These are phyloP conservation scores for Pseudachorutes palmiensis DNA, from an alignment of 1,140 invertebrate genomes.

Conservation along the genomic window DNA sequence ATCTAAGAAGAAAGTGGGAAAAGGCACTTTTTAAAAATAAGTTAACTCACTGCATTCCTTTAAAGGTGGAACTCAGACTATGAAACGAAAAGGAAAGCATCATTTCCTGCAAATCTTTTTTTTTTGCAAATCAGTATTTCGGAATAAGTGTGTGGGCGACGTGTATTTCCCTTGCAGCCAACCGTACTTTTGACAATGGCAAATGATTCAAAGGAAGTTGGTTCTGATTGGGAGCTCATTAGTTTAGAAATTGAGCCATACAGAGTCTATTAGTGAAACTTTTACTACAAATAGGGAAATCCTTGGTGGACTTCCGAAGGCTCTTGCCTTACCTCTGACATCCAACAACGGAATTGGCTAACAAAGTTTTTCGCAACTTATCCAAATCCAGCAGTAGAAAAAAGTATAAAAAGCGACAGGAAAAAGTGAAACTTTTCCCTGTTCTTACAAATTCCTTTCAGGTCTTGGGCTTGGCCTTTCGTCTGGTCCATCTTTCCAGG, in stretches of 20 bases:
- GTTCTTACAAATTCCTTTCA: slow-evolving; percentile 9
- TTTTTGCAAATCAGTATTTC: too few species aligned
- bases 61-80: too few species aligned
- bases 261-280: slow-evolving; percentile 9
- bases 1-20: too few species aligned
- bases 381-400: slow-evolving; percentile 21
- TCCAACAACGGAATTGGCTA: slow-evolving; percentile 21
- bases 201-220: not conserved
- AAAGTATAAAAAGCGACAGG: slow-evolving; percentile 22
- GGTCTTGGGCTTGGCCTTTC: not conserved
- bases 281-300: slow-evolving; percentile 6
- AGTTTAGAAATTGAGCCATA: slow-evolving; percentile 6
- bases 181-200: not conserved
- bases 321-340: not conserved
- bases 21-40: too few species aligned
- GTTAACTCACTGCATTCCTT: too few species aligned
- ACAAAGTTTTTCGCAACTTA: slow-evolving; percentile 32
- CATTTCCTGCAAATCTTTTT: too few species aligned
- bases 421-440: slow-evolving; percentile 25
- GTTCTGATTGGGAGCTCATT: slow-evolving; percentile 3
- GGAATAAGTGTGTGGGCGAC: too few species aligned
- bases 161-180: too few species aligned
- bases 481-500: not conserved
- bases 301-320: not conserved
- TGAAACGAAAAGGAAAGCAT: too few species aligned